phyloP scores from a whole-genome alignment of 1,140 invertebrate species.

The Metopolophium dirhodum region DNA sequence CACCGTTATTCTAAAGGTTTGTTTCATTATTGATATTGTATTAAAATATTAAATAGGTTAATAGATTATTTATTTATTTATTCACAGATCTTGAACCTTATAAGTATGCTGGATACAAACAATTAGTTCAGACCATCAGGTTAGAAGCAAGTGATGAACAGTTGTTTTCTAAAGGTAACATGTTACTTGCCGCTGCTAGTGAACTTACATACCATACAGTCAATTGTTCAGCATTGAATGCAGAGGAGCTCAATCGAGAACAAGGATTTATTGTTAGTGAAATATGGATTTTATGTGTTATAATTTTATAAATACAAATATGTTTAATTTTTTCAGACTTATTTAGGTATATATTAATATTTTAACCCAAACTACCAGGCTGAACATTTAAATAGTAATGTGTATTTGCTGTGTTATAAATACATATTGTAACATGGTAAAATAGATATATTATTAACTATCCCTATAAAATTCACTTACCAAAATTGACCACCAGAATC shows the following conservation, averaged over 20 bases:
- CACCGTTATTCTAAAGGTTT: constrained; percentile 85
- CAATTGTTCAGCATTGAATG: constrained; percentile 95
- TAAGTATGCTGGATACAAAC: constrained; percentile 98
- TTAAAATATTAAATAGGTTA: background rate
- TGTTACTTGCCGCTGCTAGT: constrained; percentile 86
- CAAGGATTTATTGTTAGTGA: constrained; percentile 81
- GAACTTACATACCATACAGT: constrained; percentile 97
- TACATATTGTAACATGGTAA: background rate
- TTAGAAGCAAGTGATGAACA: constrained; percentile 92
- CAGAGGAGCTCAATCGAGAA: constrained; percentile 94
- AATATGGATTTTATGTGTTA: background rate
- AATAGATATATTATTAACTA: background rate
- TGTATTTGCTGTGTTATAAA: background rate
- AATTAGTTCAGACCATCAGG: constrained; percentile 94
- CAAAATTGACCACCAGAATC: no score
- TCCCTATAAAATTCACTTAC: no score
- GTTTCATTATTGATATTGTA: constrained; percentile 36
- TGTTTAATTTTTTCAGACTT: background rate
- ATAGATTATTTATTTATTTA: background rate
- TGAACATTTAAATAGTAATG: background rate
- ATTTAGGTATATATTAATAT: background rate
- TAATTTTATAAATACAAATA: background rate
- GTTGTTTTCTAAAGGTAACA: constrained; percentile 88
- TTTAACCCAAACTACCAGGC: background rate
- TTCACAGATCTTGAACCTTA: constrained; percentile 78